A percentile compares a stretch with the other conserved stretches of the same genome.
These are phyloP conservation scores for Amitus sp. DNA, from an alignment of 2,888 invertebrate genomes.

Conservation along the genomic window DNA sequence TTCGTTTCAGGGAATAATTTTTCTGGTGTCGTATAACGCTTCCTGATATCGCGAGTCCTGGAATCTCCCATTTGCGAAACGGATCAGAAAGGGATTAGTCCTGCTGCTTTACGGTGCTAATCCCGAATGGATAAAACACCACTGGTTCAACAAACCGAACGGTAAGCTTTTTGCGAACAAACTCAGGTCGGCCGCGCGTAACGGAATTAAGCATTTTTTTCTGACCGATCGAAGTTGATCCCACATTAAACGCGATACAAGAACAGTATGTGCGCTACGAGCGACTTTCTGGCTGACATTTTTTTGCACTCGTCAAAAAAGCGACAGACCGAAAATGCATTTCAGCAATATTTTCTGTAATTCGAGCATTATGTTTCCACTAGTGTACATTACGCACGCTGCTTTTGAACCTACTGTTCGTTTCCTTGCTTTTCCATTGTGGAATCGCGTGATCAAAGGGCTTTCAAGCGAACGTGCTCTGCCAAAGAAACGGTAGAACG, in stretches of 20 bases:
- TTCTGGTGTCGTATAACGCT: no score
- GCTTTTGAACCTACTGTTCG: constrained; percentile 34
- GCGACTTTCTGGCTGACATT: neutral
- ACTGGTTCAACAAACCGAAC: neutral
- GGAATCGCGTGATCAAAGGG: constrained; percentile 41
- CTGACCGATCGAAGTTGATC: neutral
- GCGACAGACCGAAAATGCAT: constrained; percentile 12
- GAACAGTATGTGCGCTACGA: neutral
- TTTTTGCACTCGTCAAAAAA: neutral
- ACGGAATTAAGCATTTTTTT: neutral
- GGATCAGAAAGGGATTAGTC: constrained; percentile 3
- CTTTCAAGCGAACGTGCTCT: constrained; percentile 32
- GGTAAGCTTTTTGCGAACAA: neutral
- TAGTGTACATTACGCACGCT: constrained; percentile 18
- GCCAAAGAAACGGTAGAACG: constrained; percentile 33
- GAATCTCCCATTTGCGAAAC: constrained; percentile 3
- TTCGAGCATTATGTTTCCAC: constrained; percentile 20
- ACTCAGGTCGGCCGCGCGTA: neutral
- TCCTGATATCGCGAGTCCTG: neutral
- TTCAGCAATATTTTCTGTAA: constrained; percentile 29
- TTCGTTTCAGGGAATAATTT: no score
- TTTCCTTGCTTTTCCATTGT: constrained; percentile 33
- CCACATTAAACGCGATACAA: neutral
- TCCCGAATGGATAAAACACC: neutral
- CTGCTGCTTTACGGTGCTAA: neutral